Percentiles rank a stretch among this genome's conserved stretches.
These are phyloP conservation scores for Volucella zonaria DNA, from an alignment of 2,888 invertebrate species.

Conservation along the genomic window DNA sequence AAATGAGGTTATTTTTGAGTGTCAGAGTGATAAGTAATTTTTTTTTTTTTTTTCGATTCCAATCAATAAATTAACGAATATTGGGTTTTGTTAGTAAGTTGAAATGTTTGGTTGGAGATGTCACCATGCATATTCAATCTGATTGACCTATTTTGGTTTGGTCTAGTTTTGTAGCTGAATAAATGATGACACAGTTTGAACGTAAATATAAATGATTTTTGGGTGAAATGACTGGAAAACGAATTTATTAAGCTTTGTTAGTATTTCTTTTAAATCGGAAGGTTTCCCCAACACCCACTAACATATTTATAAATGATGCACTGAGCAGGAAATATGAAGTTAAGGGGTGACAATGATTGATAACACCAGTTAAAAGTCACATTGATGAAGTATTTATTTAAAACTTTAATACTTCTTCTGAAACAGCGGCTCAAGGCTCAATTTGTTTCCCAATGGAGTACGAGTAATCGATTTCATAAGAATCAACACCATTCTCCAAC, in stretches of 20 bases:
- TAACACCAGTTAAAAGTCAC: too few species aligned
- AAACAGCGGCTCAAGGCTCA: too few species aligned
- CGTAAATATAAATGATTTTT: background rate
- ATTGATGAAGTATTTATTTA: too few species aligned
- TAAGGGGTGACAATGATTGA: too few species aligned
- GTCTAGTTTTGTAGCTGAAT: slow-evolving; percentile 8
- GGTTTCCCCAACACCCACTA: too few species aligned
- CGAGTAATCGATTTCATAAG: too few species aligned
- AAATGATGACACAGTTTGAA: background rate
- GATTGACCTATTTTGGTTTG: background rate
- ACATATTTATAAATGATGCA: too few species aligned
- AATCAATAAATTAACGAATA: slow-evolving; percentile 31
- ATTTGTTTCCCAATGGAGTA: too few species aligned
- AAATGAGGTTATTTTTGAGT: slow-evolving; percentile 6
- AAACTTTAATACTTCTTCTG: too few species aligned
- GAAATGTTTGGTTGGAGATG: background rate
- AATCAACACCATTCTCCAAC: too few species aligned
- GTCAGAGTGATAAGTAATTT: slow-evolving; percentile 16
- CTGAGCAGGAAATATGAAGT: too few species aligned
- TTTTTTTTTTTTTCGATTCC: background rate
- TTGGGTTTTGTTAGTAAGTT: background rate
- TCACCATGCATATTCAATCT: background rate
- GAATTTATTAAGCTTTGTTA: background rate
- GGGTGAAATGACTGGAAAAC: background rate
- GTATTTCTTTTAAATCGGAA: too few species aligned